Evolutionary conservation across 53 echinoderm and acorn worm species (phyloP).

Genomic region (Hippasteria phrygiana): DNA sequence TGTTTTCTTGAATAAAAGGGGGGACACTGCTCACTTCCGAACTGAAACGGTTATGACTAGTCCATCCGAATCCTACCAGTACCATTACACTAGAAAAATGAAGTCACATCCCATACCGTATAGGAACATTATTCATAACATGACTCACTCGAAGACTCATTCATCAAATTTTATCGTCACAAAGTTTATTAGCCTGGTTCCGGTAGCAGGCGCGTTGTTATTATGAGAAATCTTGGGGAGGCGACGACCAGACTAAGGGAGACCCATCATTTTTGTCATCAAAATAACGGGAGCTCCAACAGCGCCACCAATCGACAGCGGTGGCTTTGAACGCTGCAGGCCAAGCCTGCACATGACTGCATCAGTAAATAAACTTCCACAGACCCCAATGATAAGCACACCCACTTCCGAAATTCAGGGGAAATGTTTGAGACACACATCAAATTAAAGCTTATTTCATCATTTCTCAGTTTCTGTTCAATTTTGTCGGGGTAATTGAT

Average conservation of each 20-base stretch:
- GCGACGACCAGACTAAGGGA: constrained; percentile 3
- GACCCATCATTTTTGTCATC: not conserved
- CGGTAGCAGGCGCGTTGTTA: not conserved
- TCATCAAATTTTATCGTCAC: constrained; percentile 16
- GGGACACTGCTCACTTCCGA: constrained; percentile 2
- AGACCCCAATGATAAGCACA: no score
- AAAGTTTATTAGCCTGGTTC: constrained; percentile 51
- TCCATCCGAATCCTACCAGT: constrained; percentile 1
- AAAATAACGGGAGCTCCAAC: not conserved
- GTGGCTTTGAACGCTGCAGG: not conserved
- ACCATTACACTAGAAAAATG: constrained; percentile 16
- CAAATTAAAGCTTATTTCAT: no score
- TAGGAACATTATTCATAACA: constrained; percentile 12
- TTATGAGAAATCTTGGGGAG: not conserved
- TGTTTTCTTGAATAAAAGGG: not conserved
- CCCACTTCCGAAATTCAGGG: no score
- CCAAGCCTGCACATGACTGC: no score
- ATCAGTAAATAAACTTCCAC: no score
- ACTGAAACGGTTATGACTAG: constrained; percentile 11
- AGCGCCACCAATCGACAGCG: constrained; percentile 34
- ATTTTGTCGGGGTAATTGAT: no score
- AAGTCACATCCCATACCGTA: constrained; percentile 36
- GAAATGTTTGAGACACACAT: no score
- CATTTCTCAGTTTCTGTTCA: no score
- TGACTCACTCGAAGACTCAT: constrained; percentile 51